Percentiles rank a stretch among this genome's conserved stretches.
These are phyloP conservation scores for Syncerus caffer DNA, from an alignment of 2,797 vertebrate species.

Conservation along the genomic window DNA sequence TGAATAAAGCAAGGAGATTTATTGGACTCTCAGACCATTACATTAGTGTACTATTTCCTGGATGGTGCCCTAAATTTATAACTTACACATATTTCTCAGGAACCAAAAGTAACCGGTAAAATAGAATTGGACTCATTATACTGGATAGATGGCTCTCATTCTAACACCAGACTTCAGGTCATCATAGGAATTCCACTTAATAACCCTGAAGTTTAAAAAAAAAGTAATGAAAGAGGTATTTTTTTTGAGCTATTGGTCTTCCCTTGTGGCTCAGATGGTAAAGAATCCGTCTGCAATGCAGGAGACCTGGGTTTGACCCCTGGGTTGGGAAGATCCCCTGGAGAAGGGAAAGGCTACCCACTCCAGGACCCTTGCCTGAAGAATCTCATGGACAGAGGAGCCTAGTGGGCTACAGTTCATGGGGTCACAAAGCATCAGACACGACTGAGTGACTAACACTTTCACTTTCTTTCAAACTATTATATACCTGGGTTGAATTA, in stretches of 20 bases:
- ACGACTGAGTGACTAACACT: not conserved
- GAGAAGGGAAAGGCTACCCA: not conserved
- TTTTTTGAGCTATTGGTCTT: not conserved
- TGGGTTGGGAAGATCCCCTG: not conserved
- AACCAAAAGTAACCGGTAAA: conserved; percentile 21
- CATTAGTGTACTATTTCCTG: conserved; percentile 22
- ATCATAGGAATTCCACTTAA: conserved; percentile 51
- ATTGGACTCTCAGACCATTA: not conserved
- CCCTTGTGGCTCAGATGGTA: not conserved
- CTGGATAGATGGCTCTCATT: not conserved
- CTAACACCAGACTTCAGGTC: not conserved
- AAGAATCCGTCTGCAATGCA: not conserved
- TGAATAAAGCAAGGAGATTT: conserved; percentile 8
- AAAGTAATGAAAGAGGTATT: not conserved
- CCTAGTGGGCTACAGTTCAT: not conserved
- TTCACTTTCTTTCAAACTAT: not conserved
- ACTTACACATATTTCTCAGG: not conserved
- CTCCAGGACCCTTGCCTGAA: not conserved
- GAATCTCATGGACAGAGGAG: not conserved
- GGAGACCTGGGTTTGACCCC: not conserved
- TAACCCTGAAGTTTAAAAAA: conserved; percentile 11
- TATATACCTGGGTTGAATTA: not conserved
- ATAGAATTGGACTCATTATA: conserved; percentile 2
- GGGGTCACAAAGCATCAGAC: not conserved
- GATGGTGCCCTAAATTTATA: conserved; percentile 6